Evolutionary conservation across 2,113 vertebrate species (phyloP).

Genomic region (Struthidea cinerea): DNA sequence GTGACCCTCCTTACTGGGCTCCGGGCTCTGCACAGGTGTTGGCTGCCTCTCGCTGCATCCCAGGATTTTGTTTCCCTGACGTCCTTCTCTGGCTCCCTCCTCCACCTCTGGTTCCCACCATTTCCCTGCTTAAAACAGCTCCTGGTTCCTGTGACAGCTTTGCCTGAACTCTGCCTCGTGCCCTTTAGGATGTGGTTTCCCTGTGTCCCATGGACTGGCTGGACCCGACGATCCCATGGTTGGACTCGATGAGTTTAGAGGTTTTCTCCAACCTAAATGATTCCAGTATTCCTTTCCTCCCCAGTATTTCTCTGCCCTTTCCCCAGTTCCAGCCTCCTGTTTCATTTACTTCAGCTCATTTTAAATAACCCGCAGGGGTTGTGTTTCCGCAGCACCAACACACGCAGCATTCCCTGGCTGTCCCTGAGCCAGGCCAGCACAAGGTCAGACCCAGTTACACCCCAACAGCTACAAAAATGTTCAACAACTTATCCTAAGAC

Average conservation of each 20-base stretch:
- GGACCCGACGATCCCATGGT: accelerated
- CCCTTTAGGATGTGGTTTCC: not conserved
- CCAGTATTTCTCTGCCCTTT: not conserved
- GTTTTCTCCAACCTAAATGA: not conserved
- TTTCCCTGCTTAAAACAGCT: not conserved
- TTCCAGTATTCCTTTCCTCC: not conserved
- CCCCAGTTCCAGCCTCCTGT: not conserved
- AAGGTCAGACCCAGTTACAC: not conserved
- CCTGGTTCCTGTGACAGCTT: accelerated
- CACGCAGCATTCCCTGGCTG: not conserved
- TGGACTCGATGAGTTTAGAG: accelerated
- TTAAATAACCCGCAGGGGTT: accelerated
- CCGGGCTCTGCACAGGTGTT: accelerated
- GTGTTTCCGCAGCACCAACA: not conserved
- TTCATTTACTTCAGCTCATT: not conserved
- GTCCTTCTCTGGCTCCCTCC: not conserved
- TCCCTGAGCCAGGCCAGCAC: not conserved
- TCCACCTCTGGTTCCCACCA: accelerated
- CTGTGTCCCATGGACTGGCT: not conserved
- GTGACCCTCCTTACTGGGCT: accelerated
- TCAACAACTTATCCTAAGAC: not conserved
- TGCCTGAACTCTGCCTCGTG: not conserved
- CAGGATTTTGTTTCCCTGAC: not conserved
- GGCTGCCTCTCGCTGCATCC: accelerated
- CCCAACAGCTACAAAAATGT: accelerated